Conservation (phyloP, 2,797 vertebrate genomes). For the Myiothlypis chrysogaster region DNA sequence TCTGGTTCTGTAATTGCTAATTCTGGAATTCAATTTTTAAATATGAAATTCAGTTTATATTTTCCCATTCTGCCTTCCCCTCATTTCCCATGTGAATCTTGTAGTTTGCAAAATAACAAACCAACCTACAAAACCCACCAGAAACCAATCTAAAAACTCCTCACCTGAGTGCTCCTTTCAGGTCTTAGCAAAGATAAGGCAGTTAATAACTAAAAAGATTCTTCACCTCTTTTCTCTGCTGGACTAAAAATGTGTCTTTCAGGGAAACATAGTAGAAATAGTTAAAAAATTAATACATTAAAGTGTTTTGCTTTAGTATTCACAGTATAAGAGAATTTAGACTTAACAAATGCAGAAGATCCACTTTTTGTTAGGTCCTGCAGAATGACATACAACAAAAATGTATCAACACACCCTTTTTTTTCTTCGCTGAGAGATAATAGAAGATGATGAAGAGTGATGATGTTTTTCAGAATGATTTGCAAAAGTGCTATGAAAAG, state of each 20-base stretch:
- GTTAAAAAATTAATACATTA: neutral
- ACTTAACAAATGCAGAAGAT: neutral
- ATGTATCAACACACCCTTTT: neutral
- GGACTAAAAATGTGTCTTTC: neutral
- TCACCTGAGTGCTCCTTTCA: neutral
- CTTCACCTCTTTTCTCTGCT: neutral
- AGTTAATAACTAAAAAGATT: neutral
- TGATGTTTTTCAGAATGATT: neutral
- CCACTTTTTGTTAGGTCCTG: neutral
- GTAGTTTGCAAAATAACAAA: neutral
- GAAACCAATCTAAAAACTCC: neutral
- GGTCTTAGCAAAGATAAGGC: neutral
- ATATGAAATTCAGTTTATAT: neutral
- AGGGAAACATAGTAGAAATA: neutral
- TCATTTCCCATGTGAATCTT: neutral
- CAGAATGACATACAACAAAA: neutral
- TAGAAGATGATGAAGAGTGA: neutral
- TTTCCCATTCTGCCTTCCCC: neutral
- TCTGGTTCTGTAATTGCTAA: neutral
- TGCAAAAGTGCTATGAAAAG: neutral
- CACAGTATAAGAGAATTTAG: neutral
- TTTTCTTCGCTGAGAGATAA: neutral
- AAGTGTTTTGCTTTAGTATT: neutral
- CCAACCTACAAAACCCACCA: no score
- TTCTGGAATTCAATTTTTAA: neutral